Base-by-base conservation (phyloP, 1,140 invertebrate genomes). In the Saxidomus purpurata region DNA sequence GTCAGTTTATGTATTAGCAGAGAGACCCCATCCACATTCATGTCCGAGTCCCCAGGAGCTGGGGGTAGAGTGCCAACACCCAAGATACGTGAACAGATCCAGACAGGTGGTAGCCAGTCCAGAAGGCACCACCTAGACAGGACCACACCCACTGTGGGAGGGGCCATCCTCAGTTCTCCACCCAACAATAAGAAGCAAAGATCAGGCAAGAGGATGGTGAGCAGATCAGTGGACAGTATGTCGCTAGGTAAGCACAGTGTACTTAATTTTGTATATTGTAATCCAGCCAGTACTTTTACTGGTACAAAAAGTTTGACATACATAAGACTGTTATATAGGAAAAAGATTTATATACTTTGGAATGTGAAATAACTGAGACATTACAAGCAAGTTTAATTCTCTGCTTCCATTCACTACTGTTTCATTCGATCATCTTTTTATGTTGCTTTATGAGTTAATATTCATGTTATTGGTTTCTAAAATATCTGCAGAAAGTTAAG, bases 81-180 rank as follows among this genome's bases (percentile, higher is more conserved):
- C 43, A 40, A 91, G 15, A 43, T 94, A 28, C 69, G 84, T 43
- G 52, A 90, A 59, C 80, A 89, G 67, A 4, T 84, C n/a, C 9
- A 67, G 31, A 34, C 22, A 28, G 28, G 82, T 15, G 63, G 63
- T 15, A 84, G 63, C 52, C 61, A 74, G 63, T 22, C 52, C 1
- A 38, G 55, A 11, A 90, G 94, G 31, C 94, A 95, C 43, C 94
- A 95, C 79, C 80, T 95, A 40, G 94, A 94, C 87, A 83, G 87
- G 1, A 95, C 94, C 55, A 95, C 94, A 19, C 94, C 94, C 25
- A 79, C 89, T 55, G 67, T 92, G 15, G 94, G 93, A 22, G 94
- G 94, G 15, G 92, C 92, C 13, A 59, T 95, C n/a, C 91, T 94
- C 17, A 90, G 90, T 28, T 92, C 91, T 43, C 93, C 92, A 47